A percentile compares a stretch with the other conserved stretches of the same genome.
These are phyloP conservation scores for Epinotia ramella DNA, from an alignment of 2,888 invertebrate species.

Conservation along the genomic window DNA sequence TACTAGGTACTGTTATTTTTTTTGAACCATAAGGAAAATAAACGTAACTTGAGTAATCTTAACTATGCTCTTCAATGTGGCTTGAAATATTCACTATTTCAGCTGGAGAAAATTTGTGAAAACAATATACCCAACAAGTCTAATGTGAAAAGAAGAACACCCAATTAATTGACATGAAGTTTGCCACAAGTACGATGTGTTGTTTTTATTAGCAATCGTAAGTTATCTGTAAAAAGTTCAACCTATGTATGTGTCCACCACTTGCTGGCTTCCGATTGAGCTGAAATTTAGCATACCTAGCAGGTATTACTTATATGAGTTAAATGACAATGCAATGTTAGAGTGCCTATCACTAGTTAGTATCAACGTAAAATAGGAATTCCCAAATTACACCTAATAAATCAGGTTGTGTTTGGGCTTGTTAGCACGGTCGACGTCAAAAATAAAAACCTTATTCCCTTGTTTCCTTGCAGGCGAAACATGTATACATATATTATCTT, in stretches of 20 bases:
- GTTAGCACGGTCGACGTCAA: too few species aligned
- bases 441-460: too few species aligned
- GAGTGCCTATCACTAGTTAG: neutral
- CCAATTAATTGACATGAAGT: slow-evolving; percentile 1
- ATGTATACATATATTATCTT: too few species aligned
- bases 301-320: neutral
- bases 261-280: neutral
- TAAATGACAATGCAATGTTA: neutral
- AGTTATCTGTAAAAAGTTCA: neutral
- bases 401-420: neutral
- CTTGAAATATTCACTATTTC: slow-evolving; percentile 4
- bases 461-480: too few species aligned
- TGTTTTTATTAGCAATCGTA: neutral
- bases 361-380: too few species aligned
- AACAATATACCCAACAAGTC: neutral
- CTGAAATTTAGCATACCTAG: neutral
- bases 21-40: neutral
- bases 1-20: too few species aligned
- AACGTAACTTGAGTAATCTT: neutral
- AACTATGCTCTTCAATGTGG: neutral
- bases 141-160: slow-evolving; percentile 4
- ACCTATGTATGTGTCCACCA: neutral
- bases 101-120: neutral
- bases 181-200: neutral
- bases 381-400: neutral